These are phyloP conservation scores for Semnornis frantzii DNA, from an alignment of 2,113 vertebrate species.

Conservation along the genomic window DNA sequence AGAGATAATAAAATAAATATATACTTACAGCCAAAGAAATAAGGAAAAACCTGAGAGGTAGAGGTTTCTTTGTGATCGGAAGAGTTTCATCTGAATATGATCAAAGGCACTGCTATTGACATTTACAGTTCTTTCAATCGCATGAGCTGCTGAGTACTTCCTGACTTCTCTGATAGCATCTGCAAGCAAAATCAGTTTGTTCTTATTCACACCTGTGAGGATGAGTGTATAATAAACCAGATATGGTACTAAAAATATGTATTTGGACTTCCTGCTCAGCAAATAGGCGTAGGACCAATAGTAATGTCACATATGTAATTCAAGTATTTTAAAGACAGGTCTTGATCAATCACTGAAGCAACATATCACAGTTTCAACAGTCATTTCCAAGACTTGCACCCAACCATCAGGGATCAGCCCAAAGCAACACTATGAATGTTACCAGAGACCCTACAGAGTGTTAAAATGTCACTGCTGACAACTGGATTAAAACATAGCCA, in stretches of 20 bases:
- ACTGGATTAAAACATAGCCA: background rate
- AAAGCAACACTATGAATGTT: background rate
- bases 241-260: background rate
- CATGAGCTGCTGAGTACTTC: constrained; percentile 83
- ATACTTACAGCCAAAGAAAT: constrained; percentile 96
- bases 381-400: background rate
- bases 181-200: constrained; percentile 53
- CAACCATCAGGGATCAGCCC: background rate
- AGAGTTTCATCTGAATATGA: constrained; percentile 96
- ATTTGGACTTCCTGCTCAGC: background rate
- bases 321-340: background rate
- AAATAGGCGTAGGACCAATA: background rate
- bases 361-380: background rate
- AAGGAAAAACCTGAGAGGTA: constrained; percentile 97
- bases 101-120: constrained; percentile 80
- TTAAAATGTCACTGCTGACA: background rate
- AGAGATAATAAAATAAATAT: too few relatives aligned
- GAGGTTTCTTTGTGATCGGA: constrained; percentile 94
- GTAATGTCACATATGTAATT: background rate
- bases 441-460: too few relatives aligned
- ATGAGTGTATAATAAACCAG: background rate
- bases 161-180: constrained; percentile 92
- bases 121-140: constrained; percentile 69
- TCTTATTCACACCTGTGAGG: background rate
- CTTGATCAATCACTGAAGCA: background rate